Conservation (phyloP, 2,113 vertebrate genomes). For the Urocitellus parryii region DNA sequence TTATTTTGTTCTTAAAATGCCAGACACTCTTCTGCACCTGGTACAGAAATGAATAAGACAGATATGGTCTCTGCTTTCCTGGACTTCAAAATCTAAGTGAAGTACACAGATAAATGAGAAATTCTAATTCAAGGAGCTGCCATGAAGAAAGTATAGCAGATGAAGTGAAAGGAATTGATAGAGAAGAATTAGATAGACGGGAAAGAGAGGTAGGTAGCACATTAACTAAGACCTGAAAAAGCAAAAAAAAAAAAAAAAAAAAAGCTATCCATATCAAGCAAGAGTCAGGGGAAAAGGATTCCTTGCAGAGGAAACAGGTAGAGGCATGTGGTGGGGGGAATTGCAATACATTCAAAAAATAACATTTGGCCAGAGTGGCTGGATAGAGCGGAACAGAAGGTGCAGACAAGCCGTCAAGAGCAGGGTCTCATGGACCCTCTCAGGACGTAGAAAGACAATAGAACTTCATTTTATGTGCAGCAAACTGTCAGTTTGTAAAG, state of each 20-base stretch:
- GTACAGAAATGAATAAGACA: not conserved
- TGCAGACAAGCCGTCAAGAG: not conserved
- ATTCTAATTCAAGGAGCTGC: not conserved
- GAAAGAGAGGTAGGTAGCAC: not conserved
- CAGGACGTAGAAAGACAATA: not conserved
- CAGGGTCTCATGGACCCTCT: not conserved
- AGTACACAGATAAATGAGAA: not conserved
- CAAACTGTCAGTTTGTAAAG: not conserved
- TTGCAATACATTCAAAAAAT: not conserved
- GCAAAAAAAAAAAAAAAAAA: not conserved
- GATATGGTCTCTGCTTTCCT: not conserved
- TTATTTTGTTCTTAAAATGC: conserved; percentile 41
- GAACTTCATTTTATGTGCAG: not conserved
- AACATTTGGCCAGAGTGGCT: not conserved
- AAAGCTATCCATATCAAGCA: not conserved
- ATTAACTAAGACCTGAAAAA: not conserved
- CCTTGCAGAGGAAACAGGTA: not conserved
- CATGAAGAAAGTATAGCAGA: not conserved
- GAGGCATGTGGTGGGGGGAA: not conserved
- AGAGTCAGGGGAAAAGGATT: not conserved
- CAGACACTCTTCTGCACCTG: not conserved
- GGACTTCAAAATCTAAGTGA: conserved; percentile 37
- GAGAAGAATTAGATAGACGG: not conserved
- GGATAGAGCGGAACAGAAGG: not conserved
- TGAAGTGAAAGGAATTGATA: not conserved